Conservation (phyloP, 64 coral and sea anemone genomes). For the Cladopsammia gracilis region DNA sequence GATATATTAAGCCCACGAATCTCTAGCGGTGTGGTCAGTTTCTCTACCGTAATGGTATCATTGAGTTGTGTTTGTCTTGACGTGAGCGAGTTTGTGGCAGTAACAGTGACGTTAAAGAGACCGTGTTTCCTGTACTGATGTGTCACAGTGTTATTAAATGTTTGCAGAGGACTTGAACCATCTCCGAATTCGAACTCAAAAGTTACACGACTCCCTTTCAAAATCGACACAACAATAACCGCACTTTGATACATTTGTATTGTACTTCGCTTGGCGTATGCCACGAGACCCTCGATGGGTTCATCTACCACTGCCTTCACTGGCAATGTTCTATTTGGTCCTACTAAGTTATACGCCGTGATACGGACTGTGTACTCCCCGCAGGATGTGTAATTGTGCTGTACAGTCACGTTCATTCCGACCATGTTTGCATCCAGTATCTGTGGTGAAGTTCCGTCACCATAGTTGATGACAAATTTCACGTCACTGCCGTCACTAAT, state of each 20-base stretch:
- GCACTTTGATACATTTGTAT: constrained; percentile 23
- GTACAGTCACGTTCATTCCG: constrained; percentile 23
- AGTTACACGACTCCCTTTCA: constrained; percentile 50
- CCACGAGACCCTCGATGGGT: constrained; percentile 52
- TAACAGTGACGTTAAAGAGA: constrained; percentile 26
- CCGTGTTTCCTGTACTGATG: constrained; percentile 62
- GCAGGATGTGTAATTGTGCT: constrained; percentile 51
- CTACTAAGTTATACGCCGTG: constrained; percentile 63
- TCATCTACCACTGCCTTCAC: constrained; percentile 53
- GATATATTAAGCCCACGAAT: constrained; percentile 63
- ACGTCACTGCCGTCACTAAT: constrained; percentile 80
- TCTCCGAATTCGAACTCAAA: constrained; percentile 80
- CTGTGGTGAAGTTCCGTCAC: constrained; percentile 28
- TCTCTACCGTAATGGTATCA: constrained; percentile 23
- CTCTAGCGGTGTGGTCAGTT: constrained; percentile 17
- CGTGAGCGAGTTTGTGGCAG: constrained; percentile 46
- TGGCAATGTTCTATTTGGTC: constrained; percentile 20
- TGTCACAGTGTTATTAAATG: neutral
- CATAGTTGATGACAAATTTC: constrained; percentile 55
- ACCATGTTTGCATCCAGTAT: neutral
- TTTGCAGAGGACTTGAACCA: constrained; percentile 13
- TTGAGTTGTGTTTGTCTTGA: neutral
- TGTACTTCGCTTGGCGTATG: constrained; percentile 16
- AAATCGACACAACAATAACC: neutral
- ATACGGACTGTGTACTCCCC: constrained; percentile 39